Evolutionary conservation across 2,888 invertebrate species (phyloP), one percentile per base, ranked within the genome.

Genomic region (Agelastica alni): DNA sequence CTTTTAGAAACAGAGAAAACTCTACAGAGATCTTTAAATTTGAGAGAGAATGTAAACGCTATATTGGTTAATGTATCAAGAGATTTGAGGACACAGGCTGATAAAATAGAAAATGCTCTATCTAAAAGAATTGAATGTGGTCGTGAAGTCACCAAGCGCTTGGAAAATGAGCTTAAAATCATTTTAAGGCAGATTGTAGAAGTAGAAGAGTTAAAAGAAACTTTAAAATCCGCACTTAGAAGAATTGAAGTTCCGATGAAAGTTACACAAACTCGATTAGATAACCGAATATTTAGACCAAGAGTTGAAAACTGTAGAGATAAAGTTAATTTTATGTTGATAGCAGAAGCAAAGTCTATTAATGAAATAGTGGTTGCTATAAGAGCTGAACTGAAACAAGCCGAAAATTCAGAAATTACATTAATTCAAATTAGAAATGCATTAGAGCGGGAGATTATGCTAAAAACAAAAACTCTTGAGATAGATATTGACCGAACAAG

Each of bases 241-340:
- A 85, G 87, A 68, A 85, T 93, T 77, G 92, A 94, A 71, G 81
- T 85, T 10, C 87, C 91, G 2, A 86, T 93, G 85, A 94, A 94
- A 74, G 84, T 91, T 32, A 91, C 90, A 0, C 94, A 95, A 75
- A 93, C 93, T 0, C 83, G 95, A 56, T 81, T 95, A 53, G 86
- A 91, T 68, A 88, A 89, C 72, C 81, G 94, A 59, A 81, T 85
- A 39, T 81, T 80, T 72, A 81, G 95, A 31, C 90, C 89, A 2
- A 86, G 91, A 55, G 89, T 91, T 1, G 95, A 95, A 74, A 87
- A 85, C 68, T 93, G 93, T 58, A 81, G 92, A 47, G 95, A 95
- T 74, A 82, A 82, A 39, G 85, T 90, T 9, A 93, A 94, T 75
- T 81, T 85, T 67, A 88, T 84, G 83, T 75, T 91, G 17, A 81